Evolutionary conservation across 1,140 invertebrate genomes (phyloP), one percentile per base, ranked within the genome.

Genomic region (Mycetomoellerius zeteki): DNA sequence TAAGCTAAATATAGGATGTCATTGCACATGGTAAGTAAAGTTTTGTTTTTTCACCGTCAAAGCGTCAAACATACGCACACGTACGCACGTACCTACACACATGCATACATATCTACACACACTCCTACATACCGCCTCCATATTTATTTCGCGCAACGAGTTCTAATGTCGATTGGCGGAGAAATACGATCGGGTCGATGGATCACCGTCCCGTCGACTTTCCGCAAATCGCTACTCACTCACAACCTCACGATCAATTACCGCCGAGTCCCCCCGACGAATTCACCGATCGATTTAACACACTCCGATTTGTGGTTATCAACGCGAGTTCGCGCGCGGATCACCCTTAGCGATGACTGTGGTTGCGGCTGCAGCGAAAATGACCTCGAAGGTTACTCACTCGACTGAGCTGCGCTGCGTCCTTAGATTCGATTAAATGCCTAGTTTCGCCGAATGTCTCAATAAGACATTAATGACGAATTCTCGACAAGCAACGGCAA

Each of bases 271-370:
- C 80, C 87, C 80, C 62, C 24, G 14, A 1, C 52, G 14, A 87
- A 72, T 2, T 67, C 21, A 56, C 24, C 19, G 3, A 87, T 85
- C 65, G 50, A 58, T 81, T 47, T 75, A 82, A 62, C 16, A 14
- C 37, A 78, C 10, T 62, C 8, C n/a, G 50, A 73, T 90, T 91
- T 91, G 64, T 91, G 90, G 89, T 91, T 92, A 91, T 77, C 78
- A 84, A 14, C 19, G 5, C 77, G 69, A 88, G 86, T 82, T 65
- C 56, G 69, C 82, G 81, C 86, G 90, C 65, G 69, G 64, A 56
- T 10, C n/a, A 43, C 4, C 2, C 19, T 85, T 52, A 30, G 12
- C 62, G 58, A 62, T 33, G 43, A 21, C 30, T 43, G n/a, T n/a
- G 50, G 14, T 27, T 21, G 60, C 56, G 50, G 14, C n/a, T 6